Conservation (phyloP, 2,113 vertebrate genomes). For the Parus major region DNA sequence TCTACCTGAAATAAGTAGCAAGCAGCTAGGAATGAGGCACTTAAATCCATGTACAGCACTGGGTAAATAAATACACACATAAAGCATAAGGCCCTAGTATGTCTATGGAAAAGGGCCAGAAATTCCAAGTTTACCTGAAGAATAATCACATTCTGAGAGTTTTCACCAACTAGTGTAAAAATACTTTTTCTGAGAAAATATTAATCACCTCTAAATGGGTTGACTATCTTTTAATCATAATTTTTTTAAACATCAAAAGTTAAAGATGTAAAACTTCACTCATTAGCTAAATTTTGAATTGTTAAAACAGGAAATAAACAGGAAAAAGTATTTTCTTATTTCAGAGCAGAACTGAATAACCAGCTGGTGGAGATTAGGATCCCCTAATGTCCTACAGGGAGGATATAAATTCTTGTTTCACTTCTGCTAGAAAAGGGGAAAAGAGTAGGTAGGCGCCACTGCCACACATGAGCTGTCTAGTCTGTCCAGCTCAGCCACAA, state of each 20-base stretch:
- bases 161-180: neutral
- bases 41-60: neutral
- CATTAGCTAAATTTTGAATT: neutral
- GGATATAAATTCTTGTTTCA: neutral
- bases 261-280: neutral
- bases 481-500: neutral
- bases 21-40: neutral
- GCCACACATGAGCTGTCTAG: neutral
- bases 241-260: neutral
- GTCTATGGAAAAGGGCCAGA: neutral
- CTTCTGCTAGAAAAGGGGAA: neutral
- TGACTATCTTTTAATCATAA: neutral
- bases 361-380: neutral
- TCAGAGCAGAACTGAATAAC: neutral
- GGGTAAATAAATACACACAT: neutral
- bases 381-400: neutral
- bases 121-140: neutral
- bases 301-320: neutral
- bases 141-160: neutral
- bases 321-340: neutral
- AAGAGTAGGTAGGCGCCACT: neutral
- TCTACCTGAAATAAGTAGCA: neutral
- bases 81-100: neutral
- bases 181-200: neutral
- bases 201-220: neutral